phyloP scores from a whole-genome alignment of 2,797 vertebrate genomes.

The Glyptemys insculpta region DNA sequence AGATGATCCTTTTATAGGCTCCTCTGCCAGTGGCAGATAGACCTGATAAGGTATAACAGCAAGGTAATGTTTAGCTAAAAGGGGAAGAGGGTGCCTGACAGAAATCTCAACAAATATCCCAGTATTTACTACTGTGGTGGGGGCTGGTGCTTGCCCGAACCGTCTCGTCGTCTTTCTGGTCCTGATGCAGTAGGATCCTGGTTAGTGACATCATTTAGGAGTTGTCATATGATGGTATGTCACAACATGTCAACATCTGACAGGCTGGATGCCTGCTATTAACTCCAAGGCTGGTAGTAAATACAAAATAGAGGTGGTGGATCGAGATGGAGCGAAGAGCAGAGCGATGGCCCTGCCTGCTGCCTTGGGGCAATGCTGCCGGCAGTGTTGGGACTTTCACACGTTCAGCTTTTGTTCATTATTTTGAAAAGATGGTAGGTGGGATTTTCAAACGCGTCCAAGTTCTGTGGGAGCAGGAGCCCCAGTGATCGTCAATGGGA shows the following conservation, averaged over 20 bases:
- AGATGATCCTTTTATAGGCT: accelerated
- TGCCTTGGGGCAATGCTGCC: accelerated
- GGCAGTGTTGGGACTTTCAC: neutral
- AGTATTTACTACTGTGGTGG: neutral
- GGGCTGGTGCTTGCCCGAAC: neutral
- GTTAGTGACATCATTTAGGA: slow-evolving; percentile 76
- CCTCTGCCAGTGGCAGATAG: neutral
- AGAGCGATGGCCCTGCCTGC: neutral
- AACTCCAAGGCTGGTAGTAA: slow-evolving; percentile 67
- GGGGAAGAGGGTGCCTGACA: neutral
- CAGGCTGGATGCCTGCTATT: slow-evolving; percentile 79
- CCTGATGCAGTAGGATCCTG: slow-evolving; percentile 16
- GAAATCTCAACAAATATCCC: neutral
- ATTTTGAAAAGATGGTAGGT: accelerated
- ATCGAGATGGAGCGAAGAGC: slow-evolving; percentile 40
- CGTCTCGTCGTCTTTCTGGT: slow-evolving; percentile 40
- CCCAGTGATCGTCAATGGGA: accelerated
- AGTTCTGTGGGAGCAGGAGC: neutral
- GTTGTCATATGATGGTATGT: slow-evolving; percentile 68
- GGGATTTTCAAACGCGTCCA: accelerated
- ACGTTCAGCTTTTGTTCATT: accelerated
- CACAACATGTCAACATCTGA: slow-evolving; percentile 78
- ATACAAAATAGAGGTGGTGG: slow-evolving; percentile 69
- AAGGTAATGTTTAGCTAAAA: neutral
- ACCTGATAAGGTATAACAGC: accelerated